phyloP scores from a whole-genome alignment of 2,888 invertebrate genomes.

The Leptopilina syphax region DNA sequence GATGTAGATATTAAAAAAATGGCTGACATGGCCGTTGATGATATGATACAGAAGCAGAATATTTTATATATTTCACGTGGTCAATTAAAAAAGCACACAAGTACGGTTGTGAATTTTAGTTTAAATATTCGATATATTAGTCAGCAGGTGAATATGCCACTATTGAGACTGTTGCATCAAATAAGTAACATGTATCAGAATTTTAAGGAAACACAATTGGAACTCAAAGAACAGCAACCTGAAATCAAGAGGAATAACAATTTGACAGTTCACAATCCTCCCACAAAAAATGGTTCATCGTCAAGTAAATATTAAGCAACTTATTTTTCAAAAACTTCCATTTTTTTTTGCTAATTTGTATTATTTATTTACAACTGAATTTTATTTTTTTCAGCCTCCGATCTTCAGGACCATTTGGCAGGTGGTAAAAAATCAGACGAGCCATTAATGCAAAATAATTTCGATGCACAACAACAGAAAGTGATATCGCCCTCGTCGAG shows the following conservation, averaged over 20 bases:
- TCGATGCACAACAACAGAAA: constrained; percentile 65
- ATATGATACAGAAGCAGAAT: constrained; percentile 89
- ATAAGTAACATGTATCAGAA: constrained; percentile 99
- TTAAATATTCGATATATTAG: constrained; percentile 93
- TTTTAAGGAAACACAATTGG: constrained; percentile 95
- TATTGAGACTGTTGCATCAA: constrained; percentile 94
- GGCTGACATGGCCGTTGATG: constrained; percentile 92
- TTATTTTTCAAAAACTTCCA: too few species aligned
- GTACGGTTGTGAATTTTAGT: constrained; percentile 93
- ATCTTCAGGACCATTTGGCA: constrained; percentile 81
- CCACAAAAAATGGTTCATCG: constrained; percentile 81
- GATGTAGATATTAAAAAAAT: constrained; percentile 94
- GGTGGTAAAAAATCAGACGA: constrained; percentile 74
- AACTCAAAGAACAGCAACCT: constrained; percentile 87
- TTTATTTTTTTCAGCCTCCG: constrained; percentile 77
- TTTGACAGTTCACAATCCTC: constrained; percentile 75
- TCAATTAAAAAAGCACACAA: constrained; percentile 93
- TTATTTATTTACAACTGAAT: background rate
- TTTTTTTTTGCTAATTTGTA: background rate
- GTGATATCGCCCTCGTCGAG: constrained; percentile 80
- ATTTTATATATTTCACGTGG: constrained; percentile 91
- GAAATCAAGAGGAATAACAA: constrained; percentile 73
- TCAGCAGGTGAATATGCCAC: constrained; percentile 98
- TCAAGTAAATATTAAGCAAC: constrained; percentile 77
- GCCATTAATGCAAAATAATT: constrained; percentile 63